phyloP scores from a whole-genome alignment of 2,797 vertebrate genomes.

The Mus spretus region DNA sequence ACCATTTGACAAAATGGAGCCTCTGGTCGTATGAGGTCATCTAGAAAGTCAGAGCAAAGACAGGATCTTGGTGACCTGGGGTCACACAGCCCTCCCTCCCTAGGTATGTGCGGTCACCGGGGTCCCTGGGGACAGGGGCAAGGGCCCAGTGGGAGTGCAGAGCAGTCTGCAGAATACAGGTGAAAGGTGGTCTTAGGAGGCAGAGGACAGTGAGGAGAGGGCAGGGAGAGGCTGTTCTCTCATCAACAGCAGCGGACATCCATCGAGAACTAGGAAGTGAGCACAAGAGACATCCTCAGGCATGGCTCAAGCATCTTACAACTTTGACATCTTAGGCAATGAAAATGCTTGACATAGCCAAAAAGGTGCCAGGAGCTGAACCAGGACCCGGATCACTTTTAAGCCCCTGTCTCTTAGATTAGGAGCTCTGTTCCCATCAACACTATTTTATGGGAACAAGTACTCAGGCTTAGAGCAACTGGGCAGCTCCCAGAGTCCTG shows the following conservation, averaged over 20 bases:
- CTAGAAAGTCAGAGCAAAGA: constrained; percentile 15
- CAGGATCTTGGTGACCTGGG: not conserved
- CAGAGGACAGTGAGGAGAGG: not conserved
- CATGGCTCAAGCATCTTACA: not conserved
- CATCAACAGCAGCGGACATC: not conserved
- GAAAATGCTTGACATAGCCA: not conserved
- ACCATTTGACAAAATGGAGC: not conserved
- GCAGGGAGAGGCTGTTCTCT: not conserved
- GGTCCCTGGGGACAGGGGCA: not conserved
- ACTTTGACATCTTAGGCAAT: not conserved
- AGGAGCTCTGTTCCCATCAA: not conserved
- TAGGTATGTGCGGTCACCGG: not conserved
- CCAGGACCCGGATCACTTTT: not conserved
- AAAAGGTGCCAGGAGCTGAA: constrained; percentile 11
- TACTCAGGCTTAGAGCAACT: not conserved
- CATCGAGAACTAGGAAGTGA: not conserved
- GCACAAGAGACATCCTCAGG: not conserved
- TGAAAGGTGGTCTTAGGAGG: not conserved
- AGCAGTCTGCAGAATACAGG: not conserved
- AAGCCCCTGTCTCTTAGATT: not conserved
- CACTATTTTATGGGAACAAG: not conserved
- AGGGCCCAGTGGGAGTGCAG: not conserved
- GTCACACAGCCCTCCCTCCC: not conserved
- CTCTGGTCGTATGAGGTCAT: not conserved
- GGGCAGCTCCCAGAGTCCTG: not conserved